A percentile compares a stretch with the other conserved stretches of the same genome.
Evolutionary conservation across 2,888 invertebrate species (phyloP).

Genomic region (Myopa tessellatipennis): DNA sequence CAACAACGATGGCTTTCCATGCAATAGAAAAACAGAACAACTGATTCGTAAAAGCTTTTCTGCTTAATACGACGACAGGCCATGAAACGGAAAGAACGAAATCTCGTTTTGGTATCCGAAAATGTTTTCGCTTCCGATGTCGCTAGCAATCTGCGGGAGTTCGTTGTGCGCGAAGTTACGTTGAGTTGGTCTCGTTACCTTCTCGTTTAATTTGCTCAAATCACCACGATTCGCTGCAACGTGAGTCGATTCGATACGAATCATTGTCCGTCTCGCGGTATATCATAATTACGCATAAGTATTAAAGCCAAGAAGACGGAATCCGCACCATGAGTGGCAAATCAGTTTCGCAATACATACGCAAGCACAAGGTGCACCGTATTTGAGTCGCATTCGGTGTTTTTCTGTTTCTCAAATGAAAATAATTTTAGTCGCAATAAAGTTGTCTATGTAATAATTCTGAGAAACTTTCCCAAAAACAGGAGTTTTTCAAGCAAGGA

Average conservation of each 20-base stretch:
- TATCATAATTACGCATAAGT: slow-evolving; percentile 58
- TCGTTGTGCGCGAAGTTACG: slow-evolving; percentile 30
- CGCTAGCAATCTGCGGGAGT: slow-evolving; percentile 32
- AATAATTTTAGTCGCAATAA: slow-evolving; percentile 8
- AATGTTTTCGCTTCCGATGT: slow-evolving; percentile 40
- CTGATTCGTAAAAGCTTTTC: not conserved
- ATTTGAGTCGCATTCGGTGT: slow-evolving; percentile 35
- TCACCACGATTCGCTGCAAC: slow-evolving; percentile 31
- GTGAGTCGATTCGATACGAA: slow-evolving; percentile 33
- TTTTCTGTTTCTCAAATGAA: slow-evolving; percentile 27
- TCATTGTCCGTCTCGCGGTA: slow-evolving; percentile 39
- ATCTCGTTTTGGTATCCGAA: slow-evolving; percentile 1
- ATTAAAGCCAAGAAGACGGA: slow-evolving; percentile 49
- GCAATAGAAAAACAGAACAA: not conserved
- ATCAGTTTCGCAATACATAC: slow-evolving; percentile 67
- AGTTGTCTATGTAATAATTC: not conserved
- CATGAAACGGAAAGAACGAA: slow-evolving; percentile 1
- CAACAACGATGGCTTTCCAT: slow-evolving; percentile 10
- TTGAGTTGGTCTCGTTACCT: not conserved
- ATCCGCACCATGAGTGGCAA: slow-evolving; percentile 51
- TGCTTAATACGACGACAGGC: slow-evolving; percentile 8
- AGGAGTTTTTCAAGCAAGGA: not conserved
- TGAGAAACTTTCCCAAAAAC: not conserved
- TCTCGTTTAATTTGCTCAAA: slow-evolving; percentile 3
- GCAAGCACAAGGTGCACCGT: slow-evolving; percentile 64